These are phyloP conservation scores for Campoletis raptor DNA, from an alignment of 2,888 invertebrate genomes.

Conservation along the genomic window DNA sequence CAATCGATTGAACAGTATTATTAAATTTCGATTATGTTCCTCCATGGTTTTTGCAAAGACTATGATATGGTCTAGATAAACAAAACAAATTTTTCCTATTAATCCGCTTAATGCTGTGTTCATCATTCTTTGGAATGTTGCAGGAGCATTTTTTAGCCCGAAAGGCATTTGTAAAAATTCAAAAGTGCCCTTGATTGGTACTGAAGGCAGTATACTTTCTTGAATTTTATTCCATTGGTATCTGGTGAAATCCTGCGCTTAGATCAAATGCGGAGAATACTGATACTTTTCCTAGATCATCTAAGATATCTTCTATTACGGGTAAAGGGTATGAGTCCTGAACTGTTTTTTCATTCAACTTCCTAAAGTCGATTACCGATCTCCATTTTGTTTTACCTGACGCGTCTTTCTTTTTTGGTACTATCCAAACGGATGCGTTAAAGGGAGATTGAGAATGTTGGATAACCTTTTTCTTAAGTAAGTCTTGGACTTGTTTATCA, in stretches of 20 bases:
- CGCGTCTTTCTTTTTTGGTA: constrained; percentile 40
- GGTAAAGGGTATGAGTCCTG: constrained; percentile 50
- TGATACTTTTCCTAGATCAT: constrained; percentile 69
- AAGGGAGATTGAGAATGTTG: constrained; percentile 49
- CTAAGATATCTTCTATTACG: constrained; percentile 67
- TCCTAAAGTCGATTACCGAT: constrained; percentile 45
- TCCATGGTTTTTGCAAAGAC: constrained; percentile 59
- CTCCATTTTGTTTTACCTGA: constrained; percentile 47
- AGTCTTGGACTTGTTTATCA: constrained; percentile 39
- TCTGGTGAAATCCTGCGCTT: constrained; percentile 73
- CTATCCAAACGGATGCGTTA: constrained; percentile 49
- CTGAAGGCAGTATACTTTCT: constrained; percentile 61
- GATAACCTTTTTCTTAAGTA: constrained; percentile 32
- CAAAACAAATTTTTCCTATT: constrained; percentile 56
- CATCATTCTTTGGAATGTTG: constrained; percentile 63
- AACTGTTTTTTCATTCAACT: constrained; percentile 44
- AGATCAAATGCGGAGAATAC: constrained; percentile 74
- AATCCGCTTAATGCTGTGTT: constrained; percentile 57
- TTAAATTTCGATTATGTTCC: constrained; percentile 64
- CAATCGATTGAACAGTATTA: constrained; percentile 63
- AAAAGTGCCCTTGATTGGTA: constrained; percentile 57
- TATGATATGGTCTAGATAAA: constrained; percentile 69
- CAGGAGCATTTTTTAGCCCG: too few relatives aligned
- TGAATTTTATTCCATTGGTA: constrained; percentile 63
- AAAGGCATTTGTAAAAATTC: too few relatives aligned